Base-by-base conservation (phyloP, 2,888 invertebrate genomes). In the Dynastes maya region DNA sequence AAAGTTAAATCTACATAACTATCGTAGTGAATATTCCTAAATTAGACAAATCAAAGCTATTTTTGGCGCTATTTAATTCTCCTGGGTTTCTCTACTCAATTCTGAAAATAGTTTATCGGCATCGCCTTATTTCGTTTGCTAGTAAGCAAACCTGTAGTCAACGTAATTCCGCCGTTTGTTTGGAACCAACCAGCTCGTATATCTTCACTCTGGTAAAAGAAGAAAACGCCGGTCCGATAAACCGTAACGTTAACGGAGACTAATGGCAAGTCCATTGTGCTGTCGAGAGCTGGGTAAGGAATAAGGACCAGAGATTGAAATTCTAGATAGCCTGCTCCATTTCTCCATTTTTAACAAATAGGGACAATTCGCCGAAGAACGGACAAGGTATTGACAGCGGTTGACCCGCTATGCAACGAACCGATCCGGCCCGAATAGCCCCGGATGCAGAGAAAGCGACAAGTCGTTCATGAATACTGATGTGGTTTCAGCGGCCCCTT, bases 381-480 rank as follows among this genome's bases (percentile, higher is more conserved):
- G 78, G 82, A 83, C 81, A 79, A 81, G 80, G 84, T 85, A 86
- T 86, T 85, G 87, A 86, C 86, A 86, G 86, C 87, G 87, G 86
- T 86, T 86, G 86, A 86, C 86, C 86, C 83, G 82, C 82, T 82
- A 79, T 81, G 80, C 80, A 79, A 67, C 61, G 84, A 82, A 83
- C 84, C 84, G 84, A 83, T 82, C 84, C 83, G 85, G 81, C 82
- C 82, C 77, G 82, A 72, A n/a, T 11, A 27, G 11, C 11, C 22
- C 58, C 37, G 58, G 58, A 16, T 72, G 72, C 72, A 72, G 72
- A 61, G 72, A 61, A 40, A 61, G 72, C 84, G 85, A 86, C 85
- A 86, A 86, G 85, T 82, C 82, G 82, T 84, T 83, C 85, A 85
- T 86, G 87, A 87, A 86, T 87, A 86, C 87, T 86, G 86, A 87